Base-by-base conservation (phyloP, 2,888 invertebrate species). In the Piscicola geometra region DNA sequence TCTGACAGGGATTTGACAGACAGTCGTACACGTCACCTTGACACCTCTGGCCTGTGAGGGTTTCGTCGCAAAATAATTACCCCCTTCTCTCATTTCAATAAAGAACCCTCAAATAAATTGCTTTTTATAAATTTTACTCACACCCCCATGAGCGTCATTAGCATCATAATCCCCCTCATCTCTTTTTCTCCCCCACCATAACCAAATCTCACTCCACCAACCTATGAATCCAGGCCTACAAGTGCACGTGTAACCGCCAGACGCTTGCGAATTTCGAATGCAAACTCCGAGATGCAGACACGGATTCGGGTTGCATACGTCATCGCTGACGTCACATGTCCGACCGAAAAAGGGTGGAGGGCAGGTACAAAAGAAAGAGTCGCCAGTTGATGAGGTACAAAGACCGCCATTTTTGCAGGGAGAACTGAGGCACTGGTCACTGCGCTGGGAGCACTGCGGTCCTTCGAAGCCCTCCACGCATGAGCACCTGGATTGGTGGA, bases 401-500 rank as follows among this genome's bases (percentile, higher is more conserved):
- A 78, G 79, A 5, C 78, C 94, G 0, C 93, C 94, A 81, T 96
- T 95, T 81, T 94, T 93, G 83, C 95, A 95, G 0, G 94, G 94
- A 85, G 94, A 93, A 0, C 93, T 93, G 76, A 91, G 91, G 84
- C 95, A 95, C 83, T 94, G 94, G 85, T 95, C 94, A 70, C 94
- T 91, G 82, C 94, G 91, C 1, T 89, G 88, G 82, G 93, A 93
- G 83, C 95, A 95, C 18, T 75, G 68, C 25, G 47, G 21, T 18
- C 83, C 83, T 18, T 80, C 79, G 71, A 72, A 79, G 0, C 82
- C 82, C 15, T 47, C 68, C 9, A 80, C 81, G 75, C 82, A 82
- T 12, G 80, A 80, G 80, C 83, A 83, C 1, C 83, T 82, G 79
- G 35, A 78, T 76, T 47, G 3, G 60, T 56, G 9, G 41, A 9